Conservation (phyloP, 2,113 vertebrate species). For the Catharus minimus region DNA sequence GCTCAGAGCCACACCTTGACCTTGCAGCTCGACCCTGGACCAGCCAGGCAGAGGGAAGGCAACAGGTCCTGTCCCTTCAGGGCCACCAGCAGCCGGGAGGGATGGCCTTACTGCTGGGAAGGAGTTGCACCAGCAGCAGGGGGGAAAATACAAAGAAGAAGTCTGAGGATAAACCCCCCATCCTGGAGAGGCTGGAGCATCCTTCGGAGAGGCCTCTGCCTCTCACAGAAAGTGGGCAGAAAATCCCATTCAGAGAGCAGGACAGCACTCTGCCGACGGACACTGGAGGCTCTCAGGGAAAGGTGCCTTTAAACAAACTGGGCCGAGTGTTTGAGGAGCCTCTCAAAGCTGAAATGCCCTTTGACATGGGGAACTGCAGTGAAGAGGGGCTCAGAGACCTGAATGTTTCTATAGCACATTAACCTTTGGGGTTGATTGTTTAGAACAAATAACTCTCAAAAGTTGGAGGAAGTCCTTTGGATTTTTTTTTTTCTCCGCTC, state of each 20-base stretch:
- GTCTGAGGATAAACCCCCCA: conserved; percentile 33
- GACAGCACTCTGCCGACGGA: neutral
- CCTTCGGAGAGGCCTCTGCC: neutral
- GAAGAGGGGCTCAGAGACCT: neutral
- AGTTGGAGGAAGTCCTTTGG: conserved; percentile 35
- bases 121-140: neutral
- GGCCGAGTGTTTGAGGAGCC: neutral
- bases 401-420: neutral
- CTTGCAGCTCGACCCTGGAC: neutral
- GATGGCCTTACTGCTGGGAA: neutral
- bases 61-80: neutral
- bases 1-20: neutral
- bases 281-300: neutral
- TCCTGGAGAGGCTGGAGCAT: neutral
- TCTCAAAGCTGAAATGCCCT: neutral
- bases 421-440: conserved; percentile 24
- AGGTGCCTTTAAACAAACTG: neutral
- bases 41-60: rapidly evolving
- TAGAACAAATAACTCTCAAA: conserved; percentile 40
- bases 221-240: neutral
- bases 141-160: neutral
- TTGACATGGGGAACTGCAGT: neutral
- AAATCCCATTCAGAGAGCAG: neutral
- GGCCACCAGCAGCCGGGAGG: neutral
- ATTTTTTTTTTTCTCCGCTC: neutral